These are phyloP conservation scores for Amphiprion ocellaris DNA, from an alignment of 2,113 vertebrate genomes.

Conservation along the genomic window DNA sequence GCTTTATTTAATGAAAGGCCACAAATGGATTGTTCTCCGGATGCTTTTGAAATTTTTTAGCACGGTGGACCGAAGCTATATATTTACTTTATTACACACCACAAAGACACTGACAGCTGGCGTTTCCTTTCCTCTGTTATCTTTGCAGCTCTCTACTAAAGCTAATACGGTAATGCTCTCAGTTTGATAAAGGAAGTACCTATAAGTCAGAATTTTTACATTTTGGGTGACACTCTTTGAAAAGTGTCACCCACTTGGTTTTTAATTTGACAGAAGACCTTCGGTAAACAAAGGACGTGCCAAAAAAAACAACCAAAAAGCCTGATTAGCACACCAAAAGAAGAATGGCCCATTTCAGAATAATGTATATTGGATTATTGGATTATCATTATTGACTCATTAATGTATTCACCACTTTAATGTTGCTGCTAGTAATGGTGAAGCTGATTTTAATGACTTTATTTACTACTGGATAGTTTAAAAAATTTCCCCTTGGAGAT, in stretches of 20 bases:
- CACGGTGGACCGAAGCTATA: neutral
- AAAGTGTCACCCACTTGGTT: neutral
- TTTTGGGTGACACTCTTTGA: neutral
- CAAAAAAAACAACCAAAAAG: too few relatives aligned
- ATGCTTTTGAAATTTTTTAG: conserved; percentile 1
- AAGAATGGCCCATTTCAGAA: too few relatives aligned
- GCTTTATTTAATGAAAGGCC: conserved; percentile 11
- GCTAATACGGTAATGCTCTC: neutral
- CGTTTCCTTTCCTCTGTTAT: neutral
- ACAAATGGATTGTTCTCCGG: neutral
- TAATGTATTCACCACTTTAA: too few relatives aligned
- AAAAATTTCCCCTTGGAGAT: too few relatives aligned
- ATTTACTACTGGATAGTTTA: too few relatives aligned
- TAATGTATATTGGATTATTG: too few relatives aligned
- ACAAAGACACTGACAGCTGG: neutral
- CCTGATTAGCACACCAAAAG: too few relatives aligned
- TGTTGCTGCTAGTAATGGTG: too few relatives aligned
- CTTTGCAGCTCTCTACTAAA: neutral
- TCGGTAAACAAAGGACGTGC: neutral
- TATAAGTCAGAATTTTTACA: neutral
- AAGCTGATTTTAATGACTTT: too few relatives aligned
- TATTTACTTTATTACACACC: neutral
- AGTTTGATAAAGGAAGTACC: neutral
- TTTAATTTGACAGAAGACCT: neutral
- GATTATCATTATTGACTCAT: too few relatives aligned